A percentile compares a stretch with the other conserved stretches of the same genome.
phyloP scores from a whole-genome alignment of 2,113 vertebrate genomes.

The Lepisosteus oculatus region DNA sequence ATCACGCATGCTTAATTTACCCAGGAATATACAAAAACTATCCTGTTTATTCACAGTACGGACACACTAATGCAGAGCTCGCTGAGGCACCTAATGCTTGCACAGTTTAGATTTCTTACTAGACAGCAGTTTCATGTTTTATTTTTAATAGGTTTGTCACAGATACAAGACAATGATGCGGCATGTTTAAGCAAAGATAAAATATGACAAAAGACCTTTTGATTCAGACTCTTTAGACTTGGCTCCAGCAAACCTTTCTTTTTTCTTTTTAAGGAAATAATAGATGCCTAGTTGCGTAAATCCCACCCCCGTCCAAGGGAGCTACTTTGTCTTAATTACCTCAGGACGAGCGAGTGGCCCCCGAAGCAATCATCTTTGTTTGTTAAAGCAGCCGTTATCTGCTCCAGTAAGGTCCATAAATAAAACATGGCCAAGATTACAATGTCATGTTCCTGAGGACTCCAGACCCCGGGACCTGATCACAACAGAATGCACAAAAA shows the following conservation, averaged over 20 bases:
- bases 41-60: too few relatives aligned
- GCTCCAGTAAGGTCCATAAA: slow-evolving; percentile 67
- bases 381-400: slow-evolving; percentile 77
- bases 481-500: slow-evolving; percentile 60
- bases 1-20: slow-evolving; percentile 2
- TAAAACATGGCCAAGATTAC: slow-evolving; percentile 83
- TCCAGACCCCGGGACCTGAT: slow-evolving; percentile 60
- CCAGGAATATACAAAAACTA: neutral
- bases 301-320: slow-evolving; percentile 59
- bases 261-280: slow-evolving; percentile 40
- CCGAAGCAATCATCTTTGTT: slow-evolving; percentile 86
- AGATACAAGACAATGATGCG: slow-evolving; percentile 35
- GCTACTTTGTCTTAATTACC: slow-evolving; percentile 83
- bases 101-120: neutral
- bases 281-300: slow-evolving; percentile 55
- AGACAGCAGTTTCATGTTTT: slow-evolving; percentile 13
- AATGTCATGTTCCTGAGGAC: slow-evolving; percentile 71
- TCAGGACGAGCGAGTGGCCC: slow-evolving; percentile 70
- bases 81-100: neutral
- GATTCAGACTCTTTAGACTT: slow-evolving; percentile 51
- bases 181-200: slow-evolving; percentile 57
- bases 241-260: slow-evolving; percentile 42
- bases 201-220: slow-evolving; percentile 43
- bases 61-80: neutral
- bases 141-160: slow-evolving; percentile 24